A percentile compares a stretch with the other conserved stretches of the same genome.
Evolutionary conservation across 2,888 invertebrate species (phyloP).

Genomic region (Watsonalla cultraria): DNA sequence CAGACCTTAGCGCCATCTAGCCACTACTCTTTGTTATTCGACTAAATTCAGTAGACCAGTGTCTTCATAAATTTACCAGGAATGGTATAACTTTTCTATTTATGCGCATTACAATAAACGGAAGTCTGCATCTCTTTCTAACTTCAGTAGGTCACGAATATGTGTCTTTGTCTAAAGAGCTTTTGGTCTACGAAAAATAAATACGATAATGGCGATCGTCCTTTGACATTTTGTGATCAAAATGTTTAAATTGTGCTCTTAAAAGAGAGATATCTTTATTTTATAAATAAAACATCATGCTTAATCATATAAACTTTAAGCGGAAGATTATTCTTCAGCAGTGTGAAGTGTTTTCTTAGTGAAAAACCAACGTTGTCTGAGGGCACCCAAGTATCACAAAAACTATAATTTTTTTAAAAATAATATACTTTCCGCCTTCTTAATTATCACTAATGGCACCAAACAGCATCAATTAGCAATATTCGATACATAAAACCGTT

Average conservation of each 20-base stretch:
- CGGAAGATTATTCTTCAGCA: slow-evolving; percentile 9
- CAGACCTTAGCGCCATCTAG: slow-evolving; percentile 68
- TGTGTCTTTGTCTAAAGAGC: slow-evolving; percentile 38
- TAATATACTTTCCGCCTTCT: too few relatives aligned
- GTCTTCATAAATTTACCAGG: slow-evolving; percentile 6
- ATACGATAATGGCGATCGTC: slow-evolving; percentile 58
- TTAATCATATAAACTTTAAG: slow-evolving; percentile 14
- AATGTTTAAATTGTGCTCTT: slow-evolving; percentile 40
- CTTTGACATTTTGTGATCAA: slow-evolving; percentile 61
- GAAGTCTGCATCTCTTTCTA: slow-evolving; percentile 31
- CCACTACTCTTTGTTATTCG: slow-evolving; percentile 36
- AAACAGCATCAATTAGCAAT: too few relatives aligned
- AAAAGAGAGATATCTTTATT: slow-evolving; percentile 31
- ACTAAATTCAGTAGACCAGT: slow-evolving; percentile 23
- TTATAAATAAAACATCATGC: slow-evolving; percentile 52
- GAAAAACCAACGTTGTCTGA: slow-evolving; percentile 4
- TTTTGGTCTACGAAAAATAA: slow-evolving; percentile 29
- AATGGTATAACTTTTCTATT: slow-evolving; percentile 22
- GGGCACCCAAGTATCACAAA: neutral
- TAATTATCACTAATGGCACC: too few relatives aligned
- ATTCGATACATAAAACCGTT: too few relatives aligned
- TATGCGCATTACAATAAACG: slow-evolving; percentile 29
- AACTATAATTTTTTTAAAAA: neutral
- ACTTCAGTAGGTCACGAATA: slow-evolving; percentile 5
- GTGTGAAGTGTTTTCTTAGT: slow-evolving; percentile 13